Base-by-base conservation (phyloP, 2,797 vertebrate species). In the Tiaroga cobitis region DNA sequence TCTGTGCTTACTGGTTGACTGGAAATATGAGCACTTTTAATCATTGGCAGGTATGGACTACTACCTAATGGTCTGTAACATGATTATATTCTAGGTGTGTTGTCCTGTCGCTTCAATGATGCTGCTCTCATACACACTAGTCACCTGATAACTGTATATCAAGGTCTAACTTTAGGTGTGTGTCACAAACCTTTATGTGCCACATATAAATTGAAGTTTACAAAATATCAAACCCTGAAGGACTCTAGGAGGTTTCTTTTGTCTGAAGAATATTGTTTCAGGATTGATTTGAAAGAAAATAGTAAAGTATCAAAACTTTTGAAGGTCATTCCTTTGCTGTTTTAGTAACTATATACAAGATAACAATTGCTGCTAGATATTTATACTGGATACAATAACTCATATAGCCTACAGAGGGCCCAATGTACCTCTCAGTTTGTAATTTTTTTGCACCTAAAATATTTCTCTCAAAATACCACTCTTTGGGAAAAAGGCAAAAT, bases 161-260 rank as follows among this genome's bases (percentile, higher is more conserved):
- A 73, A 73, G 19, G n/a, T 65, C 34, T 74, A 74, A 39, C 21
- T 67, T 67, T 72, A 24, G 68, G 73, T 13, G 8, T 32, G n/a
- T 26, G 21, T 78, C 63, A 39, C 67, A 75, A 34, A 65, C 18
- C 54, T 70, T 15, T 65, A 43, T 72, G 72, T 59, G 54, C 65
- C 43, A 84, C 59, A 34, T 82, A 46, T 83, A 69, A 77, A 70
- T 54, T 72, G 29, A 79, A 61, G 75, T 85, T 82, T 80, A 80
- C 82, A 82, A 80, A 68, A 41, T 80, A 46, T n/a, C 41, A 54
- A 9, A 74, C 46, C 19, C 67, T 51, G 32, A 69, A 46, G 39
- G 39, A 80, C 68, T 51, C 37, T 19, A 37, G 19, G 29, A 29
- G n/a, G 24, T 70, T 73, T 70, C 29, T 72, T 63, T 46, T 29